Evolutionary conservation across 1,140 invertebrate genomes (phyloP).

Genomic region (Lepidurus arcticus): DNA sequence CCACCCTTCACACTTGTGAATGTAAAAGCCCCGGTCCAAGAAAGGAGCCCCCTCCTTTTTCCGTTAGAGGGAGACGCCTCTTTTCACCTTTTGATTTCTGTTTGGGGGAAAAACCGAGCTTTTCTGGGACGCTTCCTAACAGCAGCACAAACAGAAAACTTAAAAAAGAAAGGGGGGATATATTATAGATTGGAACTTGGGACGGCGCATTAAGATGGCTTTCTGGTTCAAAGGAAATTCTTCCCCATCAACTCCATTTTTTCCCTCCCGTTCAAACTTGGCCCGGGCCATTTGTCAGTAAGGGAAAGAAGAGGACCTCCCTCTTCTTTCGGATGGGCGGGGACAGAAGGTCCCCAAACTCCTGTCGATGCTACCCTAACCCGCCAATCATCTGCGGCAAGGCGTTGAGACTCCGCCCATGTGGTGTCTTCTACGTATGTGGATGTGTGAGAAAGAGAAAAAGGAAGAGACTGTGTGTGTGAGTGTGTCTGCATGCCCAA

Average conservation of each 20-base stretch:
- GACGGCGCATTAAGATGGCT: background rate
- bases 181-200: background rate
- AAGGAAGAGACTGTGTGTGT: no score
- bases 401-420: background rate
- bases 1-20: slow-evolving; percentile 7
- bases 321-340: slow-evolving; percentile 5
- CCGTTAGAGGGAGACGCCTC: background rate
- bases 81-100: background rate
- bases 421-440: background rate
- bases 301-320: background rate
- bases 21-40: background rate
- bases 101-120: background rate
- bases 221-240: background rate
- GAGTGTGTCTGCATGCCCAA: background rate
- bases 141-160: background rate
- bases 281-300: slow-evolving; percentile 13
- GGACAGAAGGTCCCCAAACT: background rate
- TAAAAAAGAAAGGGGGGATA: background rate
- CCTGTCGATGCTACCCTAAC: background rate
- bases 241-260: background rate
- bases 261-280: background rate
- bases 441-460: background rate
- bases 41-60: slow-evolving; percentile 2
- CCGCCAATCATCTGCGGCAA: background rate
- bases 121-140: background rate